A percentile compares a stretch with the other conserved stretches of the same genome.
Evolutionary conservation across 2,113 vertebrate species (phyloP).

Genomic region (Ifrita kowaldi): DNA sequence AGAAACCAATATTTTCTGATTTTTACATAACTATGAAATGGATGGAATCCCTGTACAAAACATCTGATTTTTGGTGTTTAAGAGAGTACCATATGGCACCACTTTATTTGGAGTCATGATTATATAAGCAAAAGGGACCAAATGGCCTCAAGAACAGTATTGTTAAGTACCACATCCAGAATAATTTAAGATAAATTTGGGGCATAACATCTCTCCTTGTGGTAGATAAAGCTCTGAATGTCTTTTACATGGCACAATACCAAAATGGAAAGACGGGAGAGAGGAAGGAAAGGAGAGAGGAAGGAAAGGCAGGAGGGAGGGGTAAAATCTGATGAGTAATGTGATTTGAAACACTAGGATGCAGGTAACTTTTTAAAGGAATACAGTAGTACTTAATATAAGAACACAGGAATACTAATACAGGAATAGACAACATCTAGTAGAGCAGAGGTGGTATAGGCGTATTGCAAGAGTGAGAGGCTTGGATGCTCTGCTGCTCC

Average conservation of each 20-base stretch:
- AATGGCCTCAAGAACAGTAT: not conserved
- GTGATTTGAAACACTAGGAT: not conserved
- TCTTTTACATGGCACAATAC: not conserved
- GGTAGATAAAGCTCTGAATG: not conserved
- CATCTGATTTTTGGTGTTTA: not conserved
- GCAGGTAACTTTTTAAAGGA: not conserved
- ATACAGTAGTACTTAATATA: not conserved
- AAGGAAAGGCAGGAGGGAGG: not conserved
- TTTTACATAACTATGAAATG: not conserved
- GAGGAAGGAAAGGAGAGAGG: not conserved
- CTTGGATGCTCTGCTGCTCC: not conserved
- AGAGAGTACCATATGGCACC: not conserved
- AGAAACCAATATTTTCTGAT: not conserved
- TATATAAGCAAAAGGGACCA: not conserved
- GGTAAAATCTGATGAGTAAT: not conserved
- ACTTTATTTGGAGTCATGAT: not conserved
- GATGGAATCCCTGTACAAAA: not conserved
- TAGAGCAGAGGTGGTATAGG: not conserved
- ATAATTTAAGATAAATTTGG: not conserved
- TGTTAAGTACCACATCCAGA: not conserved
- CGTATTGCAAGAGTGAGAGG: not conserved
- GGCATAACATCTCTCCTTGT: not conserved
- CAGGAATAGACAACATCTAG: not conserved
- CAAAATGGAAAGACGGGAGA: not conserved
- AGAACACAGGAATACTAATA: not conserved